These are phyloP conservation scores for Melikaiella ostensackeni DNA, from an alignment of 2,888 invertebrate genomes.

Conservation along the genomic window DNA sequence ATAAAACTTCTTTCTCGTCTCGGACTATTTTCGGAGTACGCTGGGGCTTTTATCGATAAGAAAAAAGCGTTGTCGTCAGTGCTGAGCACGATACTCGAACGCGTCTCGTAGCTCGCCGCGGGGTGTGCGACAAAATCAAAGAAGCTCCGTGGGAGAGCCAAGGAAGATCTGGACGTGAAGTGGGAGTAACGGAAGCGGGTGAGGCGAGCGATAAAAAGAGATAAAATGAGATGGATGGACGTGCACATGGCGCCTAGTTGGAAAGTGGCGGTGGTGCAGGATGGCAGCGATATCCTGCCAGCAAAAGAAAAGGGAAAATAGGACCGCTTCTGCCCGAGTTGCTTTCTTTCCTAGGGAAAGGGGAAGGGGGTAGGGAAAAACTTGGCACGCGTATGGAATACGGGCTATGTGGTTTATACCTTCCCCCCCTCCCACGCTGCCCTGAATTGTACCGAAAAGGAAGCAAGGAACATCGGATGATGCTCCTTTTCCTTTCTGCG, in stretches of 20 bases:
- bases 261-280: constrained; percentile 35
- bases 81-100: constrained; percentile 39
- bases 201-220: constrained; percentile 38
- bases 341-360: constrained; percentile 5
- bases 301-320: constrained; percentile 42
- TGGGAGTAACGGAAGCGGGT: constrained; percentile 33
- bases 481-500: neutral
- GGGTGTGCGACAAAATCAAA: constrained; percentile 50
- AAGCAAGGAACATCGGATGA: neutral
- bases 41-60: constrained; percentile 32
- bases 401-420: constrained; percentile 34
- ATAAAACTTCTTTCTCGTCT: constrained; percentile 13
- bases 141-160: constrained; percentile 27
- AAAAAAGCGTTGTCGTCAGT: constrained; percentile 33
- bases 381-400: constrained; percentile 73
- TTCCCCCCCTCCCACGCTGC: neutral
- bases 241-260: constrained; percentile 40
- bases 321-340: constrained; percentile 21
- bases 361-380: constrained; percentile 50
- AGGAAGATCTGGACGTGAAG: constrained; percentile 37
- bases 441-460: constrained; percentile 1
- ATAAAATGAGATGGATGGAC: constrained; percentile 39
- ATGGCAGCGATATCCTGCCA: constrained; percentile 39
- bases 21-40: constrained; percentile 15
- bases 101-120: constrained; percentile 39